A percentile compares a stretch with the other conserved stretches of the same genome.
These are phyloP conservation scores for Agrenia bidenticulata DNA, from an alignment of 2,888 invertebrate species.

Conservation along the genomic window DNA sequence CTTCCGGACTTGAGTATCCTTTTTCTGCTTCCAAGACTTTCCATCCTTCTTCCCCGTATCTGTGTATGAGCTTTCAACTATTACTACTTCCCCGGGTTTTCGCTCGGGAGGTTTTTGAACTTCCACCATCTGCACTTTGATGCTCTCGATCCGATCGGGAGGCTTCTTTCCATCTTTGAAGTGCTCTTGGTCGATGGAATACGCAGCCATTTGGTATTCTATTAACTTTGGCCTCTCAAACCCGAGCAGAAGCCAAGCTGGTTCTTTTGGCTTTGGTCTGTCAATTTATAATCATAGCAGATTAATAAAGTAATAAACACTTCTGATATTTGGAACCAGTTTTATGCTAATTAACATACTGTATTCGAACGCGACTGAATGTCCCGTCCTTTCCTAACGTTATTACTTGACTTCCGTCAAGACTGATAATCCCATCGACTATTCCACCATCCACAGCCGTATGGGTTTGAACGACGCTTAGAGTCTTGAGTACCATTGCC, in stretches of 20 bases:
- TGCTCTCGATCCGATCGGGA: neutral
- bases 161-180: constrained; percentile 27
- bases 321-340: constrained; percentile 20
- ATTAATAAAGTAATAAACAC: neutral
- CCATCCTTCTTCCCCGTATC: no score
- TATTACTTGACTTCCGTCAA: constrained; percentile 46
- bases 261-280: constrained; percentile 24
- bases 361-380: constrained; percentile 37
- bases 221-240: constrained; percentile 33
- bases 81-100: neutral
- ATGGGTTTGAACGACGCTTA: constrained; percentile 43
- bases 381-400: constrained; percentile 47
- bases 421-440: constrained; percentile 44
- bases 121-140: neutral
- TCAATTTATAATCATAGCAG: neutral
- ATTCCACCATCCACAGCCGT: constrained; percentile 40
- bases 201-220: constrained; percentile 34
- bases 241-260: constrained; percentile 40
- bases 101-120: neutral
- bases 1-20: neutral
- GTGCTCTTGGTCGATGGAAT: constrained; percentile 31
- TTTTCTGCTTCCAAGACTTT: no score
- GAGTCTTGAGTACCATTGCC: constrained; percentile 24
- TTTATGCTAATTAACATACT: constrained; percentile 27
- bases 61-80: no score